phyloP scores from a whole-genome alignment of 2,797 vertebrate species.

The Chelonia mydas region DNA sequence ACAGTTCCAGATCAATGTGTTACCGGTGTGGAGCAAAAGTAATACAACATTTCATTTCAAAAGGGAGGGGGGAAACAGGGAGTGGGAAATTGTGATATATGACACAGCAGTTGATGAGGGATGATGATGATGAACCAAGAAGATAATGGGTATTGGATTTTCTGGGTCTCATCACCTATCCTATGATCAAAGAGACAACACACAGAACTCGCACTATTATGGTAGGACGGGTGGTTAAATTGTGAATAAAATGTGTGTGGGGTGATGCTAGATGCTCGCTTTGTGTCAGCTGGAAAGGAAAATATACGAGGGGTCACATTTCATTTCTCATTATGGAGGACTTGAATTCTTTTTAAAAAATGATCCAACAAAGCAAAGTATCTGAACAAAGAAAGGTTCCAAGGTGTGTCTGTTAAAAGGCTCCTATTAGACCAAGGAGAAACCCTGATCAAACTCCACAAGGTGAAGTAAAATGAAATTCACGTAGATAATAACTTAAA shows the following conservation, averaged over 20 bases:
- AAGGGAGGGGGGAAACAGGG: not conserved
- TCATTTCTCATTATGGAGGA: not conserved
- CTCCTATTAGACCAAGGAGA: slow-evolving; percentile 16
- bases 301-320: not conserved
- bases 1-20: slow-evolving; percentile 12
- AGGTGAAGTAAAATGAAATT: slow-evolving; percentile 29
- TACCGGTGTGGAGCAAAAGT: not conserved
- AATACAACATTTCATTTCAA: not conserved
- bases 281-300: not conserved
- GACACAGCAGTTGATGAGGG: not conserved
- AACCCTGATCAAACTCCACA: slow-evolving; percentile 1
- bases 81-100: not conserved
- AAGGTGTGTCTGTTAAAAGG: slow-evolving; percentile 12
- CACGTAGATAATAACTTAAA: not conserved
- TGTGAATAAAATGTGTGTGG: slow-evolving; percentile 16
- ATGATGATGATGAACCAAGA: not conserved
- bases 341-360: slow-evolving; percentile 39
- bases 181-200: slow-evolving; percentile 37
- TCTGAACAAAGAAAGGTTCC: slow-evolving; percentile 23
- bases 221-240: not conserved
- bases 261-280: slow-evolving; percentile 5
- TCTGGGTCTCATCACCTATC: not conserved
- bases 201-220: not conserved
- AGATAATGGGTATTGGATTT: not conserved
- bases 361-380: not conserved